Evolutionary conservation across 2,888 invertebrate species (phyloP), one percentile per base, ranked within the genome.

Genomic region (Metallyticus violacea): DNA sequence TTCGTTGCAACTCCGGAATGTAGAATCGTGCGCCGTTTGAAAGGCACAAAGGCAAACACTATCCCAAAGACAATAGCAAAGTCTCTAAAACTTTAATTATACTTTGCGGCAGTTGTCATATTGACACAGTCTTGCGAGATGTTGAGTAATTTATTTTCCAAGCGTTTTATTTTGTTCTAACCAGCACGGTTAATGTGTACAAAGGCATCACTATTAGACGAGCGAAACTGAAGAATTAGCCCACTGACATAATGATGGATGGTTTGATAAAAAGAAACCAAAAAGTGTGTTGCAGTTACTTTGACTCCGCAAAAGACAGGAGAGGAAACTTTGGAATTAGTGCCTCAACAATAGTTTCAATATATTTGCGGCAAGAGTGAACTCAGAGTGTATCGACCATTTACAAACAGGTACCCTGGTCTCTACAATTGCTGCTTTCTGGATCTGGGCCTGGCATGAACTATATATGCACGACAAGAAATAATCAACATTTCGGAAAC

Each of bases 211-310:
- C 40, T 82, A 82, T 82, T 82, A 82, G 40, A 26, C 26, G 62
- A 40, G 40, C 22, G 40, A 62, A 62, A 62, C 40, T 62, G 40
- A 62, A 9, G 82, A 82, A 82, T 82, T 82, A 82, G 30, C 82
- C 40, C 25, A 82, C 82, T 82, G 82, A 82, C 82, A 76, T 82
- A 82, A 82, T 82, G 82, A 82, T 82, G 82, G 76, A 82, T 82
- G 82, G 81, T 81, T 80, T 30, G 30, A 81, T 81, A 81, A 81
- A 81, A 81, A n/a, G 30, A 81, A 6, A 29, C n/a, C n/a, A n/a
- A n/a, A n/a, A n/a, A n/a, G n/a, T n/a, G n/a, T n/a, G n/a, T n/a
- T n/a, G n/a, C n/a, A n/a, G n/a, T n/a, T n/a, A n/a, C n/a, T n/a
- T n/a, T n/a, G n/a, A n/a, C n/a, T n/a, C n/a, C n/a, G n/a, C n/a